These are phyloP conservation scores for Drosophila tropicalis DNA, from an alignment of 1,140 invertebrate genomes.

Conservation along the genomic window DNA sequence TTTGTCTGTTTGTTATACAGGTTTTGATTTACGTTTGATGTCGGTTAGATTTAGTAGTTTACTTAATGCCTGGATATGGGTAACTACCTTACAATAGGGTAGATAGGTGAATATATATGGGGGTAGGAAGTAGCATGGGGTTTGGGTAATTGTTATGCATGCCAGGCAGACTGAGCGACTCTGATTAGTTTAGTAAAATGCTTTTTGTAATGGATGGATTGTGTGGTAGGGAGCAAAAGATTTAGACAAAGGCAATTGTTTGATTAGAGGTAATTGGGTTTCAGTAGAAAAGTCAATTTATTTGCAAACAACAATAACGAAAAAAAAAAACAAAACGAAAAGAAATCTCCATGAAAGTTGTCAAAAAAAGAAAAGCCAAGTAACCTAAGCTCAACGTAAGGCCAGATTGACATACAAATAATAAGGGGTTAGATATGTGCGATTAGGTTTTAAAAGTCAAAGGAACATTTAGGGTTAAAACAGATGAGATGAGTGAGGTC, in stretches of 20 bases:
- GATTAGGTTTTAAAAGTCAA: too few species aligned
- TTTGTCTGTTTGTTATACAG: conserved; percentile 46
- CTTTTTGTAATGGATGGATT: conserved; percentile 45
- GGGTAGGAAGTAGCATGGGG: not conserved
- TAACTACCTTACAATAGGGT: too few species aligned
- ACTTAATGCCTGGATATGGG: conserved; percentile 51
- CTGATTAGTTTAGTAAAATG: conserved; percentile 67
- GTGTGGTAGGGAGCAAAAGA: conserved; percentile 31
- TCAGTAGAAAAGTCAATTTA: conserved; percentile 16
- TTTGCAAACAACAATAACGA: not conserved
- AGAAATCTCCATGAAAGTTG: not conserved
- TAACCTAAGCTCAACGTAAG: too few species aligned
- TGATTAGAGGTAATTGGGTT: conserved; percentile 63
- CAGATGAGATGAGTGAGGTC: too few species aligned
- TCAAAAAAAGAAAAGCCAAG: not conserved
- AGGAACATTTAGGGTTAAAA: too few species aligned
- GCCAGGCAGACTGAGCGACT: conserved; percentile 48
- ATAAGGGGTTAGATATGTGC: too few species aligned
- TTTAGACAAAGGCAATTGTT: conserved; percentile 27
- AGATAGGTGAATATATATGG: not conserved
- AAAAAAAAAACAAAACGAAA: not conserved
- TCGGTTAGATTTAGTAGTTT: conserved; percentile 77
- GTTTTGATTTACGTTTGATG: conserved; percentile 80
- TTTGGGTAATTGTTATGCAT: conserved; percentile 71
- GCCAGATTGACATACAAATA: too few species aligned